Base-by-base conservation (phyloP, 2,797 vertebrate genomes). In the Pangasius macronema region DNA sequence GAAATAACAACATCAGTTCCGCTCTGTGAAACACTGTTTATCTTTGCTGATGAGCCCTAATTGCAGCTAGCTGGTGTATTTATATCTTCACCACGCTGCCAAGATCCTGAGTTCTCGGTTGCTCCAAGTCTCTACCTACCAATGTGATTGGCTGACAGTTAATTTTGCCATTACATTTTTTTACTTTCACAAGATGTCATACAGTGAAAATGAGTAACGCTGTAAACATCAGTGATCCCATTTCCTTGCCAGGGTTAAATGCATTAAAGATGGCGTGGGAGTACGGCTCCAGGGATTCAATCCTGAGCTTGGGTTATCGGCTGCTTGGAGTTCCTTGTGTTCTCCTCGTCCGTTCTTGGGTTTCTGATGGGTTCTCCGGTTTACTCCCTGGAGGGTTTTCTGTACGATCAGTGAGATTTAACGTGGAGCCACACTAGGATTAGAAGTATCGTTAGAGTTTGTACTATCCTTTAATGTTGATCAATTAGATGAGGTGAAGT, bases 1-100 rank as follows among this genome's bases (percentile, higher is more conserved):
- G 55, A 14, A 65, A 79, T 33, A 86, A 70, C 55, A 2, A 65
- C 0, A 10, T 18, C 22, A 9, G 42, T 46, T 80, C 63, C 18
- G 65, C 76, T 18, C 57, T 36, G 9, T 22, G n/a, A n/a, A 53
- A 36, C 53, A 53, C 39, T 73, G 30, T 75, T 83, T 88, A 83
- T 77, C 59, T 82, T 42, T 55, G 46, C 39, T 67, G 39, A 67
- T 83, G 72, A 83, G 22, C 57, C 79, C 13, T 61, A 42, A 61
- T 81, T 16, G 10, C 42, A 61, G 33, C 70, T 36, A 36, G 42
- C 8, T 75, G 53, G 3, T 6, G n/a, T 57, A 65, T 63, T 82
- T 65, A 49, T 82, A 49, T 67, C 42, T 49, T 51, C 7, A 2
- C 16, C 59, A 30, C 39, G 22, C 59, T 61, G 22, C 53, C 16